Base-by-base conservation (phyloP, 1,140 invertebrate genomes). In the Plectrocnemia conspersa region DNA sequence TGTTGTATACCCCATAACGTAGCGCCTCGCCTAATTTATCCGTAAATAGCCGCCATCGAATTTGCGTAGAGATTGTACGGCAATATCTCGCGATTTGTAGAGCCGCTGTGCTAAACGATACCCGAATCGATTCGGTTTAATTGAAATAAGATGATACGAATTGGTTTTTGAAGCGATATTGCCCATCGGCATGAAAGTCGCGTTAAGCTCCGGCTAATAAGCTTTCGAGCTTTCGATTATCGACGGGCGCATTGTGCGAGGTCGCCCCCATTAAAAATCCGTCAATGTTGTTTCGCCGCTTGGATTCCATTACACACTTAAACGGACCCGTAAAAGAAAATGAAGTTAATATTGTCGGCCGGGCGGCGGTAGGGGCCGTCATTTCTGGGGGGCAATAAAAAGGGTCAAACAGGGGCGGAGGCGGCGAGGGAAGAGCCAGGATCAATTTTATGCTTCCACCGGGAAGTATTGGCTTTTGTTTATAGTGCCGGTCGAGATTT, bases 241-340 rank as follows among this genome's bases (percentile, higher is more conserved):
- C 35, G 11, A 10, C 10, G 35, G 18, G 11, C 18, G 35, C 18
- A 38, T 38, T 16, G 35, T 38, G 11, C 35, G 35, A 13, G 35
- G 5, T 38, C 10, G 6, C 22, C 4, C 9, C 41, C 13, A 44
- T 44, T 44, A 44, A 44, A 44, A 44, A 44, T 44, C n/a, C 41
- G 41, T 44, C 41, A 38, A 47, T 38, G 55, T 52, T 38, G 44
- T 52, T 57, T 57, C n/a, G n/a, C n/a, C n/a, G 55, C 55, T 45
- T 49, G 40, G 52, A 57, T 50, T 52, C 55, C 55, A 57, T 57
- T 57, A 57, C 23, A 50, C 41, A 57, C 47, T 57, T 57, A 57
- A 52, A 38, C 38, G 54, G 15, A 19, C 47, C 50, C 55, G 47
- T 57, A 57, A 57, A 57, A 57, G 55, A 50, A 52, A 57, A 57